A percentile compares a stretch with the other conserved stretches of the same genome.
Conservation (phyloP, 2,888 invertebrate species). For the Metacarcinus magister region DNA sequence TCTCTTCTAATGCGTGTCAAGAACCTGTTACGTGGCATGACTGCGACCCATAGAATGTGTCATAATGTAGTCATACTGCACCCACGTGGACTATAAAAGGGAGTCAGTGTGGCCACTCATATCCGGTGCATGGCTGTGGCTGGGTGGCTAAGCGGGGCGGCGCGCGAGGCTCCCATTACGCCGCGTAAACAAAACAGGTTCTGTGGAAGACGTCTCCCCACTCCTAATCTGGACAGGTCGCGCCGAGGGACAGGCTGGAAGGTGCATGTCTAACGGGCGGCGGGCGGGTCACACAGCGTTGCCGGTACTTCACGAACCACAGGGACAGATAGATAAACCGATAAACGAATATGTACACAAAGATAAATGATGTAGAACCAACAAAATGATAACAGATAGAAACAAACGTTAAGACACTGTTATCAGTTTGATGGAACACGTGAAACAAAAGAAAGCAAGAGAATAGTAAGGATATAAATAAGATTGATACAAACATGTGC, state of each 20-base stretch:
- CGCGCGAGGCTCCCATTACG: slow-evolving; percentile 19
- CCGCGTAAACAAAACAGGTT: slow-evolving; percentile 41
- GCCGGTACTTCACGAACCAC: neutral
- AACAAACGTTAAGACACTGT: neutral
- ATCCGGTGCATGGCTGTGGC: neutral
- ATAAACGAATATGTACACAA: neutral
- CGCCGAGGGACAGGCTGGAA: neutral
- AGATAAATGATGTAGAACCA: neutral
- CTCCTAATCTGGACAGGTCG: slow-evolving; percentile 18
- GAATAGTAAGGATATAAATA: neutral
- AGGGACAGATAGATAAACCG: neutral
- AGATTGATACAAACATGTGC: neutral
- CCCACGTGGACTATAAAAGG: neutral
- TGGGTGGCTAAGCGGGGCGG: slow-evolving; percentile 16
- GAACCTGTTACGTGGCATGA: neutral
- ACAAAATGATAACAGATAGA: neutral
- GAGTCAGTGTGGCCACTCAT: neutral
- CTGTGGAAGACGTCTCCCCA: slow-evolving; percentile 26
- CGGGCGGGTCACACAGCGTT: neutral
- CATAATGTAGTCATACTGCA: neutral
- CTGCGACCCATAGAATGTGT: neutral
- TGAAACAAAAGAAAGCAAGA: neutral
- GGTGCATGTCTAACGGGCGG: neutral
- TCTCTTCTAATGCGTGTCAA: neutral
- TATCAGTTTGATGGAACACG: neutral